Evolutionary conservation across 2,888 invertebrate genomes (phyloP), one percentile per base, ranked within the genome.

Genomic region (Deilephila elpenor): DNA sequence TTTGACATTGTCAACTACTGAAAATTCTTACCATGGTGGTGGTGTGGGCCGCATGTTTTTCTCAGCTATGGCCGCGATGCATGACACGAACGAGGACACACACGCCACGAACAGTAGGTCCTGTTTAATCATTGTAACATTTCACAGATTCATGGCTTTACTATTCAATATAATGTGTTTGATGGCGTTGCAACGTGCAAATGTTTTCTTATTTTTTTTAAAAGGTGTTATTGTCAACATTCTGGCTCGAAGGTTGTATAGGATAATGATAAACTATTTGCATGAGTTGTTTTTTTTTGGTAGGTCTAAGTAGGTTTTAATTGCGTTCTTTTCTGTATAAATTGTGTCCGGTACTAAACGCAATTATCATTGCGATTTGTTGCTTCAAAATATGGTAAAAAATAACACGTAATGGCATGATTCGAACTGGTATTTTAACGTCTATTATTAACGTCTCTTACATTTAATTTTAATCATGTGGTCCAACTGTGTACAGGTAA

Each of bases 41-140:
- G 84, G 80, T 7, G 83, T 75, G 70, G 79, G 78, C 56, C 83
- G 78, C 73, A 73, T 74, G 75, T 34, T 76, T 71, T 86, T 86
- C 32, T 89, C 88, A 44, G 87, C 73, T 75, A 90, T 71, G 59
- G 88, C 90, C 17, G 88, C 89, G 11, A 84, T 73, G 76, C 86
- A 91, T 77, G 90, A 75, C 29, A 72, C 17, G 5, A 83, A 71
- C 71, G 86, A 85, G 60, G 88, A 87, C 71, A 82, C 76, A 32
- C 84, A 83, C 25, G 88, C 77, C 34, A 90, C 74, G 51, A 86
- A 83, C 44, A 89, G 14, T 6, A 90, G 73, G 75, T 91, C 84
- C 5, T 89, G 87, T 76, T 84, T 88, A 70, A 76, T 87, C 92
- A 92, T 92, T 73, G 78, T 87, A 77, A 79, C 84, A 73, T 71